These are phyloP conservation scores for Thecophora atra DNA, from an alignment of 2,888 invertebrate genomes.

Conservation along the genomic window DNA sequence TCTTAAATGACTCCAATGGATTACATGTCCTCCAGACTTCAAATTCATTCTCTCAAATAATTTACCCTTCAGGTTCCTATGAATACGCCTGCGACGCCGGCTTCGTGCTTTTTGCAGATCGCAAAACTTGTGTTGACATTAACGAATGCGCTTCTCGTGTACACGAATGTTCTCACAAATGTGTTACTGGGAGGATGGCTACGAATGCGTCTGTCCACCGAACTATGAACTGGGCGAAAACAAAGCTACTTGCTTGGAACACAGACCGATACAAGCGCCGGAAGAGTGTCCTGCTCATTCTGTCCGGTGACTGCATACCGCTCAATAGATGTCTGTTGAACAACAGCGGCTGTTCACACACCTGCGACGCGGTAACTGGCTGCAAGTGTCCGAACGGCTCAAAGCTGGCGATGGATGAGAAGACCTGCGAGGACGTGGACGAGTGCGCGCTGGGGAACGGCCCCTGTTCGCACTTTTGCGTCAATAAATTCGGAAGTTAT, in stretches of 20 bases:
- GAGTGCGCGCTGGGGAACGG: constrained; percentile 66
- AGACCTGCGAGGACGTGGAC: constrained; percentile 64
- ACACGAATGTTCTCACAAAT: constrained; percentile 68
- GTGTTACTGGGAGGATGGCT: constrained; percentile 69
- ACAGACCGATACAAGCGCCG: constrained; percentile 47
- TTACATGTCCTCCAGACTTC: constrained; percentile 67
- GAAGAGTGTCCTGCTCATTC: constrained; percentile 63
- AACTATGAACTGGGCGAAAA: constrained; percentile 65
- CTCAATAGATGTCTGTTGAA: constrained; percentile 35
- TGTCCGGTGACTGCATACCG: constrained; percentile 57
- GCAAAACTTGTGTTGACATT: constrained; percentile 65
- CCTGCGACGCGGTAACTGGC: constrained; percentile 67
- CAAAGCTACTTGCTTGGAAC: constrained; percentile 53
- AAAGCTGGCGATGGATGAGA: constrained; percentile 57
- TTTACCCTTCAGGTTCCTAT: constrained; percentile 70
- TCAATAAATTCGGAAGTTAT: constrained; percentile 69
- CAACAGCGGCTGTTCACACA: constrained; percentile 53
- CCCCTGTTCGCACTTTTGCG: constrained; percentile 67
- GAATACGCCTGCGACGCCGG: constrained; percentile 67
- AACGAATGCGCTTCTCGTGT: constrained; percentile 65
- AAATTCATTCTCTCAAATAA: constrained; percentile 58
- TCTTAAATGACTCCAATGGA: constrained; percentile 63
- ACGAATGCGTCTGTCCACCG: constrained; percentile 69
- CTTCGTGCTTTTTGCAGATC: constrained; percentile 60
- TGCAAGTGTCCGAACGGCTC: constrained; percentile 68